phyloP scores from a whole-genome alignment of 2,113 vertebrate species.

The Ellobius talpinus region DNA sequence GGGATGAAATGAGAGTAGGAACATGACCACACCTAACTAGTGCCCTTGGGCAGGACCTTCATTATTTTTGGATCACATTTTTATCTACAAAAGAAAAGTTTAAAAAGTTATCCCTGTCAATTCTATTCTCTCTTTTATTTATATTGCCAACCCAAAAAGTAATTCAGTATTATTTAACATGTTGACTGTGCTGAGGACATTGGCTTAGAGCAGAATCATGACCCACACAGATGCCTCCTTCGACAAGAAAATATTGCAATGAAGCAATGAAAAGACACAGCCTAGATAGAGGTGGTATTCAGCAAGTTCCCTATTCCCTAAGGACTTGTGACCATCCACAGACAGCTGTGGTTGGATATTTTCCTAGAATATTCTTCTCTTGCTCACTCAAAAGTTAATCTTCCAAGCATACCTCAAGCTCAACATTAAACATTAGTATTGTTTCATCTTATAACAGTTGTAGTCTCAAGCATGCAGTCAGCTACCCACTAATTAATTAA shows the following conservation, averaged over 20 bases:
- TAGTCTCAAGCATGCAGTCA: not conserved
- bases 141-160: not conserved
- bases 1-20: not conserved
- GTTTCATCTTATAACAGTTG: not conserved
- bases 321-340: not conserved
- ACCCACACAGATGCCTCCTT: not conserved
- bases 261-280: not conserved
- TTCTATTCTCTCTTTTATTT: slow-evolving; percentile 23
- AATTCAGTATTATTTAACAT: not conserved
- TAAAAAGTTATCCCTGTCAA: not conserved
- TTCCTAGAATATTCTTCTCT: not conserved
- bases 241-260: not conserved
- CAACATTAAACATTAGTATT: not conserved
- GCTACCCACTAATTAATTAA: not conserved
- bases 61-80: not conserved
- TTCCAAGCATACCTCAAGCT: not conserved
- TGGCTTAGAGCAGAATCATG: not conserved
- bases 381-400: not conserved
- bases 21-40: not conserved
- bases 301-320: not conserved
- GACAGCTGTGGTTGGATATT: not conserved
- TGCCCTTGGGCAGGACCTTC: not conserved
- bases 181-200: not conserved
- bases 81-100: not conserved
- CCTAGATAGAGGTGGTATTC: not conserved